Conservation (phyloP, 1,140 invertebrate species). For the Amphibalanus amphitrite region DNA sequence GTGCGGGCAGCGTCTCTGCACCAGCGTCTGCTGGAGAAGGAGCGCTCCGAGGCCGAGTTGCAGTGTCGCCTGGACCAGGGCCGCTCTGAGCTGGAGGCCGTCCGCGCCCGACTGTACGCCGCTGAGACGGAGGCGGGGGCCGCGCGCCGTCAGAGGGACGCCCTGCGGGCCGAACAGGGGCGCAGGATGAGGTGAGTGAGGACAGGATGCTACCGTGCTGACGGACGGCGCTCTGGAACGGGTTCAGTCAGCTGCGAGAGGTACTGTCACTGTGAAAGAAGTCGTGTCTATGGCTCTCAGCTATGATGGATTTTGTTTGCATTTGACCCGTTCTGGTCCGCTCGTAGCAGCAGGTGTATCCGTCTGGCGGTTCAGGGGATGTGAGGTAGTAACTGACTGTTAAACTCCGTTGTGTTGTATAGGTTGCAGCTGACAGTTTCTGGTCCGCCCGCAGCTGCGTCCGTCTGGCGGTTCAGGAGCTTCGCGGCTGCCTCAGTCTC, state of each 20-base stretch:
- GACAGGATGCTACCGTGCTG: not conserved
- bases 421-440: too few relatives aligned
- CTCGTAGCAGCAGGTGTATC: too few relatives aligned
- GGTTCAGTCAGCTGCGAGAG: not conserved
- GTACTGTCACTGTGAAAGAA: too few relatives aligned
- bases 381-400: too few relatives aligned
- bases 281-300: too few relatives aligned
- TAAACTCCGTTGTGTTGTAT: too few relatives aligned
- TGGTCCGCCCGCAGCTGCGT: not conserved
- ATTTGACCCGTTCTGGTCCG: too few relatives aligned
- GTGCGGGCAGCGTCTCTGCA: not conserved
- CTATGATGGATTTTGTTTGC: too few relatives aligned
- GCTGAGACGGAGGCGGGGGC: not conserved
- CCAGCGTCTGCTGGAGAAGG: not conserved
- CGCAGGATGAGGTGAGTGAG: not conserved
- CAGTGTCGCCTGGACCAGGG: not conserved
- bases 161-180: not conserved
- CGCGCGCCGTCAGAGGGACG: not conserved
- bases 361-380: too few relatives aligned
- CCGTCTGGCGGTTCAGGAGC: not conserved
- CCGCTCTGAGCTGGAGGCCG: not conserved
- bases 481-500: not conserved
- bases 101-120: not conserved
- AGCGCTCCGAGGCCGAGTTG: not conserved
- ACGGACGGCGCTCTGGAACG: not conserved